Evolutionary conservation across 2,113 vertebrate species (phyloP).

Genomic region (Rhipidura dahli): DNA sequence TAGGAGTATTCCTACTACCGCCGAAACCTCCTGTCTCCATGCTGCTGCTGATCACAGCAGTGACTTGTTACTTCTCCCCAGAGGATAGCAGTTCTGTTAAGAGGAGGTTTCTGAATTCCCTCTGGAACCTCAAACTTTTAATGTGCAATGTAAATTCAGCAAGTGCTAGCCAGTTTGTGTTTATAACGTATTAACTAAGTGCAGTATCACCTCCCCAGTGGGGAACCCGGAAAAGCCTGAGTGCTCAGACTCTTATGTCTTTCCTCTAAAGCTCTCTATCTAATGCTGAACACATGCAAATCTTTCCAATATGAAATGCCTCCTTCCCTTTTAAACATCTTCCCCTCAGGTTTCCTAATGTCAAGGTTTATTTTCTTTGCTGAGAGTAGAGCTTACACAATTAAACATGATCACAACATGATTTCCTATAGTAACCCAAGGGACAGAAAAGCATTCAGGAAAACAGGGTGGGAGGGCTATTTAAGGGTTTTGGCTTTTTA

Average conservation of each 20-base stretch:
- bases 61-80: neutral
- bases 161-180: conserved; percentile 5
- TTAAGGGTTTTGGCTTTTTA: neutral
- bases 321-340: neutral
- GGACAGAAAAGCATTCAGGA: neutral
- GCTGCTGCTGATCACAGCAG: neutral
- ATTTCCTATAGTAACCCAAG: neutral
- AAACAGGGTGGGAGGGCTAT: neutral
- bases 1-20: neutral
- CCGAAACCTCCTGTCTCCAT: neutral
- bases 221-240: neutral
- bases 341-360: conserved; percentile 9
- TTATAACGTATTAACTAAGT: conserved; percentile 10
- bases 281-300: neutral
- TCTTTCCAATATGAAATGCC: neutral
- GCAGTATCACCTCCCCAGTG: neutral
- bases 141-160: conserved; percentile 21
- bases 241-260: neutral
- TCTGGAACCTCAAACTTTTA: neutral
- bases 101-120: conserved; percentile 25
- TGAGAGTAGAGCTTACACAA: neutral
- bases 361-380: neutral
- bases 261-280: neutral
- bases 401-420: neutral
- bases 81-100: neutral